Conservation (phyloP, 2,797 vertebrate species). For the Acomys russatus region DNA sequence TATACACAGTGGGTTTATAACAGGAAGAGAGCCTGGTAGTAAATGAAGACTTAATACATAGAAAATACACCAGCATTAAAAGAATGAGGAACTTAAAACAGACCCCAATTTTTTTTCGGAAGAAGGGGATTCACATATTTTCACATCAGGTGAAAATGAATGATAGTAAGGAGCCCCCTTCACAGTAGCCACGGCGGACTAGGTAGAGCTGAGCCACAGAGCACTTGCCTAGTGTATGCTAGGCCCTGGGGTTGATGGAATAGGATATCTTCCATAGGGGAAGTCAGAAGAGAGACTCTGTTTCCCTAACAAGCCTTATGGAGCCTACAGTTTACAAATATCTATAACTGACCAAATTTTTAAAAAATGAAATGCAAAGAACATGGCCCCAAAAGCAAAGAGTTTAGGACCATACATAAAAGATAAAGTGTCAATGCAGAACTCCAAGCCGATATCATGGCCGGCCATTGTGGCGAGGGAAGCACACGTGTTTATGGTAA, state of each 20-base stretch:
- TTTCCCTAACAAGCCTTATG: background rate
- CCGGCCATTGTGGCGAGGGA: background rate
- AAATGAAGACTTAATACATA: background rate
- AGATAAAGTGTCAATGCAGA: background rate
- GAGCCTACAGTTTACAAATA: constrained; percentile 14
- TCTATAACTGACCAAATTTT: background rate
- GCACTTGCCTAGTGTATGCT: no score
- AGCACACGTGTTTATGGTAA: background rate
- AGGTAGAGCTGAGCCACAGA: background rate
- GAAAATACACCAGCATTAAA: constrained; percentile 8
- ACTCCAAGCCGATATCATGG: background rate
- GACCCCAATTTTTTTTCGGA: background rate
- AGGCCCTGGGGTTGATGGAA: background rate
- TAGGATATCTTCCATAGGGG: background rate
- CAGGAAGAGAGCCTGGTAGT: background rate
- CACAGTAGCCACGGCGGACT: background rate
- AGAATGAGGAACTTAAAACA: background rate
- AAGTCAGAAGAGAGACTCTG: background rate
- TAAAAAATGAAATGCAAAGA: background rate
- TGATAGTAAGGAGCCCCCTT: background rate
- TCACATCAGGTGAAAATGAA: background rate
- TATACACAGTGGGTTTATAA: background rate
- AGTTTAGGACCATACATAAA: background rate
- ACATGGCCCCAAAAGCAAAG: background rate
- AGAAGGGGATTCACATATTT: background rate